phyloP scores from a whole-genome alignment of 2,797 vertebrate species.

The Phaenicophaeus curvirostris region DNA sequence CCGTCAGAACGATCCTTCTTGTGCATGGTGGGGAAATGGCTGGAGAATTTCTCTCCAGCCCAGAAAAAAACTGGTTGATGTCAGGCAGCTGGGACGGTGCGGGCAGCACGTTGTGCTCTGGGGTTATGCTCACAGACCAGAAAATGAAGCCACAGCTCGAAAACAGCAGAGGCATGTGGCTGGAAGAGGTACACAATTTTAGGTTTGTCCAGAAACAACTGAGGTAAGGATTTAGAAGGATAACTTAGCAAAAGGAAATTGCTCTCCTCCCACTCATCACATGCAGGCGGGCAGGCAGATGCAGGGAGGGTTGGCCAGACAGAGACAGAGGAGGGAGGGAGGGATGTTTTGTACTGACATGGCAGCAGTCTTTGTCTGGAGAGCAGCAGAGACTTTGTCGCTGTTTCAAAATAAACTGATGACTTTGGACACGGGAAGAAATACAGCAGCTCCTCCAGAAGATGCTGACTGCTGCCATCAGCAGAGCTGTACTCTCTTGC shows the following conservation, averaged over 20 bases:
- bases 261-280: neutral
- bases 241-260: neutral
- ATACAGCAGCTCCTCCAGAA: neutral
- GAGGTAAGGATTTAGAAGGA: neutral
- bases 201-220: constrained; percentile 11
- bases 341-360: neutral
- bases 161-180: neutral
- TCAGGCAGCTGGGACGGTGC: rapidly evolving
- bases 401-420: constrained; percentile 41
- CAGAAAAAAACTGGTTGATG: neutral
- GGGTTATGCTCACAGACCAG: neutral
- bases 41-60: neutral
- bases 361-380: neutral
- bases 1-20: neutral
- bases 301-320: constrained; percentile 2
- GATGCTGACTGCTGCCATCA: rapidly evolving
- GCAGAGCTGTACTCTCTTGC: neutral
- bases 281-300: neutral
- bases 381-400: neutral
- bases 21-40: neutral
- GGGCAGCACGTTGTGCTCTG: rapidly evolving
- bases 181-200: neutral
- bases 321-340: neutral
- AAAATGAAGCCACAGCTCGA: neutral
- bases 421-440: neutral